phyloP scores from a whole-genome alignment of 2,888 invertebrate species.

The Eristalinus aeneus region DNA sequence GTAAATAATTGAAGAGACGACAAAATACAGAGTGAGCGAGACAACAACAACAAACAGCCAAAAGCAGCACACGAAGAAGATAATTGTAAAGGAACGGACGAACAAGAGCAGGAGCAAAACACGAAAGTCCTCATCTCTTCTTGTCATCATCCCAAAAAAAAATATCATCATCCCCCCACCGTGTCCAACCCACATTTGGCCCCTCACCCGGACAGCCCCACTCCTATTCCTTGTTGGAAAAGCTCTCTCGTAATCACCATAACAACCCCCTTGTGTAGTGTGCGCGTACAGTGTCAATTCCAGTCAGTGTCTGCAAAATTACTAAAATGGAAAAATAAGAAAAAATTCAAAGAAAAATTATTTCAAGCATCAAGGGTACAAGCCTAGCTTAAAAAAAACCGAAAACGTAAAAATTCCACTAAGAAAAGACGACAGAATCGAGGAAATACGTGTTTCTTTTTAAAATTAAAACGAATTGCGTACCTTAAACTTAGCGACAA shows the following conservation, averaged over 20 bases:
- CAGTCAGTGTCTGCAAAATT: conserved; percentile 24
- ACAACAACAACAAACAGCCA: background rate
- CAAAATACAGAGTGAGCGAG: background rate
- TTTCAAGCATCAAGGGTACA: too few relatives aligned
- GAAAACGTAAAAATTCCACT: too few relatives aligned
- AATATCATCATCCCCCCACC: background rate
- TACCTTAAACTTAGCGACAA: too few relatives aligned
- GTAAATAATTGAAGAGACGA: background rate
- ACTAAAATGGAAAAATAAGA: background rate
- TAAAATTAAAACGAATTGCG: too few relatives aligned
- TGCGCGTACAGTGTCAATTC: conserved; percentile 39
- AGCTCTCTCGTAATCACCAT: conserved; percentile 43
- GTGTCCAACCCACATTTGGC: background rate
- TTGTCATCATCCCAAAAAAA: background rate
- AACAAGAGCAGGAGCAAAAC: background rate
- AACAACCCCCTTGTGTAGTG: conserved; percentile 50
- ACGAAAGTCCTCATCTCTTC: conserved; percentile 7
- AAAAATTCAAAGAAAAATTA: background rate
- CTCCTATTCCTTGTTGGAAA: background rate
- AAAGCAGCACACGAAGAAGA: background rate
- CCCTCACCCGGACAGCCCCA: background rate
- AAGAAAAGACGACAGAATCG: too few relatives aligned
- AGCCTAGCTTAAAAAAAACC: too few relatives aligned
- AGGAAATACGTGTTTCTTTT: too few relatives aligned
- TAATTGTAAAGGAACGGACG: background rate